Base-by-base conservation (phyloP, 2,113 vertebrate genomes). In the Poeciliopsis prolifica region DNA sequence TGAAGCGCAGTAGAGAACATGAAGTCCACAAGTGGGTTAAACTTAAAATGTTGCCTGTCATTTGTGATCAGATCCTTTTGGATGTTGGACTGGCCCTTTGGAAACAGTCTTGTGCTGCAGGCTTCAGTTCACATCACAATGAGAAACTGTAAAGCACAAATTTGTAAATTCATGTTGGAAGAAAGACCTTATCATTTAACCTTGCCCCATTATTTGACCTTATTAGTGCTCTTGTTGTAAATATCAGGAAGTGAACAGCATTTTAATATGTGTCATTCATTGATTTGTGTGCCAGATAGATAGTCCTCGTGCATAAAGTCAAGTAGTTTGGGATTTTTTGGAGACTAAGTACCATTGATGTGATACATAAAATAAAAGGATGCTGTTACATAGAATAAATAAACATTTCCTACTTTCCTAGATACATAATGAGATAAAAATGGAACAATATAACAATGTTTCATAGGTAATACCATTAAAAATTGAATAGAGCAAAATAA, bases 111-210 rank as follows among this genome's bases (percentile, higher is more conserved):
- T 31, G 42, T 60, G 35, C 72, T 82, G 62, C 26, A 42, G 31
- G 35, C 37, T 74, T 42, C 66, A n/a, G 37, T 69, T 64, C 48
- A 30, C 64, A 78, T 68, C 63, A 42, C 48, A 63, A 70, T 72
- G 7, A 77, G 7, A 65, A 58, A 37, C 22, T 75, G 68, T 40
- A 30, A 44, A 10, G 14, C n/a, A 28, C 31, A 61, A 29, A 40
- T 68, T 33, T 14, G 31, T n/a, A n/a, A n/a, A n/a, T 15, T 5
- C 24, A 13, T 79, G 77, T 77, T 70, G n/a, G 42, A 74, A 42
- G 14, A 74, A 72, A 61, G 58, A 75, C 68, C 61, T 82, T 69
- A 83, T 77, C 67, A 75, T 86, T 86, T 78, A 78, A 87, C 81
- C 77, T 75, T 66, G 65, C 37, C 58, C 17, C 68, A 60, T 2